phyloP scores from a whole-genome alignment of 2,797 vertebrate genomes.

The Paratrypauchen microcephalus region DNA sequence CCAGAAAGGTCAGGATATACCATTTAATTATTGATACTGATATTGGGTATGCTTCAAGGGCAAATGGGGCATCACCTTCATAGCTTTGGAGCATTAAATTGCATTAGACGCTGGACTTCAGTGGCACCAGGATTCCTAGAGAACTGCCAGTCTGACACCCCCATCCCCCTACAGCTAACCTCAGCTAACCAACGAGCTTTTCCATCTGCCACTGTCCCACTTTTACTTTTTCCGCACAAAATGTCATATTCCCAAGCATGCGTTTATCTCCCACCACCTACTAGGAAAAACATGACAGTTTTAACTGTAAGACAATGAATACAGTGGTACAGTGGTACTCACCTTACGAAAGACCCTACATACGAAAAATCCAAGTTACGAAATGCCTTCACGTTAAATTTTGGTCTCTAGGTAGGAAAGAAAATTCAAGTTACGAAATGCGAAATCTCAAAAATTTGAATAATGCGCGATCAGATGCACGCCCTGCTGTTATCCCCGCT shows the following conservation, averaged over 20 bases:
- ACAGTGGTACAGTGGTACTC: too few species aligned
- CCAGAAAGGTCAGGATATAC: constrained; percentile 1
- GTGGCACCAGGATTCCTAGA: constrained; percentile 55
- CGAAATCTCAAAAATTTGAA: too few species aligned
- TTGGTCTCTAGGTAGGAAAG: too few species aligned
- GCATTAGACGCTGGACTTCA: constrained; percentile 64
- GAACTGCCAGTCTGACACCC: constrained; percentile 35
- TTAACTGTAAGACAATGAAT: neutral
- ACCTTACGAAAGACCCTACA: too few species aligned
- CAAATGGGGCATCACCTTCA: constrained; percentile 53
- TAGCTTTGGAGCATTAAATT: constrained; percentile 62
- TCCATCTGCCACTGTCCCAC: constrained; percentile 21
- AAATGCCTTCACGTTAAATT: too few species aligned
- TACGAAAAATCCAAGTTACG: too few species aligned
- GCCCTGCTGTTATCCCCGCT: too few species aligned
- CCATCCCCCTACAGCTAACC: constrained; percentile 34
- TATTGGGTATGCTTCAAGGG: constrained; percentile 27
- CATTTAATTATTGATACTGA: constrained; percentile 60
- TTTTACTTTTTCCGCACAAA: constrained; percentile 30
- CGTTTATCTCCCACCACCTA: neutral
- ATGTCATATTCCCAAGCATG: constrained; percentile 11
- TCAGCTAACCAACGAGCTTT: constrained; percentile 33
- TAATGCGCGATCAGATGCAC: too few species aligned
- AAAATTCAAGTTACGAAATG: too few species aligned
- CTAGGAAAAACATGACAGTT: neutral